Base-by-base conservation (phyloP, 2,113 vertebrate genomes). In the Cyprinodon variegatus region DNA sequence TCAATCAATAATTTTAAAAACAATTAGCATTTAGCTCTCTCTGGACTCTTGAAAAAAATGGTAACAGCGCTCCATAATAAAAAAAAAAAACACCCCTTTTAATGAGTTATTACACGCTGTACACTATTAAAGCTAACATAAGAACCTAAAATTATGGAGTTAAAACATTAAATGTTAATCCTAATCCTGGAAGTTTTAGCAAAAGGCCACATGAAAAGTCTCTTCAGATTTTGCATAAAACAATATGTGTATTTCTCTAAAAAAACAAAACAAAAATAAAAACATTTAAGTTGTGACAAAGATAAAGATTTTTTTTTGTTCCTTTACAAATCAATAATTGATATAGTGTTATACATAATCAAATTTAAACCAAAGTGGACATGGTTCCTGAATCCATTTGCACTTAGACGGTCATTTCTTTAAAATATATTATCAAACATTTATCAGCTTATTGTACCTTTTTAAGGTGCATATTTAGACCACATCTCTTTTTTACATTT, bases 401-500 rank as follows among this genome's bases (percentile, higher is more conserved):
- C 61, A 72, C 61, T 76, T 60, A 37, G 50, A 65, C 72, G 45
- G 11, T 59, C 62, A 70, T 61, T 75, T 79, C n/a, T 77, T 78
- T 40, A 85, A 90, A 88, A 84, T 76, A 72, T 78, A 76, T 61
- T 74, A 79, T 70, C 41, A 45, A 82, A 85, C 72, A 83, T 65
- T 63, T 74, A 65, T 68, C 61, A 86, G 77, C 70, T 60, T 41
- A 72, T 60, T 65, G 68, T 76, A 76, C 78, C 74, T 77, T 65
- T 72, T 83, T 77, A 45, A 74, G 70, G 80, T 84, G 68, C 79
- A 86, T 90, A 77, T 82, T 78, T 81, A 67, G 68, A 82, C 71
- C 84, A 87, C 85, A 90, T 89, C 86, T 82, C 29, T 88, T 73
- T 57, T n/a, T 57, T 89, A 88, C 78, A 86, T 83, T 84, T 78